A percentile compares a stretch with the other conserved stretches of the same genome.
Evolutionary conservation across 2,888 invertebrate genomes (phyloP).

Genomic region (Cephalotes varians): DNA sequence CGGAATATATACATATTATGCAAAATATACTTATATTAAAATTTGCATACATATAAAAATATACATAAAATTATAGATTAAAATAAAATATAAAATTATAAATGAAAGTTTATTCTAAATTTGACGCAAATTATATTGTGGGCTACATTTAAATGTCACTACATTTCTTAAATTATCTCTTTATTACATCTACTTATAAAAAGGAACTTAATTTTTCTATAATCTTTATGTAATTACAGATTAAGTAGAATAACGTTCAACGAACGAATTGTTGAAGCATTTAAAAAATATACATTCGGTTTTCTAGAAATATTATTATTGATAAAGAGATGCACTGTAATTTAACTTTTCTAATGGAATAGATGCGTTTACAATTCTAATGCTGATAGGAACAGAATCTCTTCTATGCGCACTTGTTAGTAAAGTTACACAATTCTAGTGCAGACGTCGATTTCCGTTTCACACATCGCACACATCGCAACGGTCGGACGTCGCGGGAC

Average conservation of each 20-base stretch:
- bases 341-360: conserved; percentile 12
- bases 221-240: too few relatives aligned
- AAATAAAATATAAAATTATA: too few relatives aligned
- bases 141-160: too few relatives aligned
- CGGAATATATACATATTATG: background rate
- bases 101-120: too few relatives aligned
- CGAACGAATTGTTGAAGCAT: background rate
- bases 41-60: background rate
- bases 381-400: background rate
- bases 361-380: background rate
- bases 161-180: too few relatives aligned
- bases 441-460: conserved; percentile 40
- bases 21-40: background rate
- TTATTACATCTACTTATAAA: too few relatives aligned
- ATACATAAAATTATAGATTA: too few relatives aligned
- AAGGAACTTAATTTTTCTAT: too few relatives aligned
- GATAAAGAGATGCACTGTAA: background rate
- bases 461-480: conserved; percentile 17
- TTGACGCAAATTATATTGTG: too few relatives aligned
- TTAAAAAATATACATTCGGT: background rate
- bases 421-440: conserved; percentile 15
- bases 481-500: background rate
- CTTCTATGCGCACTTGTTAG: background rate
- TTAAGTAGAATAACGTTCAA: background rate
- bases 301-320: background rate